Evolutionary conservation across 2,888 invertebrate species (phyloP), one percentile per base, ranked within the genome.

Genomic region (Trichopria drosophilae): DNA sequence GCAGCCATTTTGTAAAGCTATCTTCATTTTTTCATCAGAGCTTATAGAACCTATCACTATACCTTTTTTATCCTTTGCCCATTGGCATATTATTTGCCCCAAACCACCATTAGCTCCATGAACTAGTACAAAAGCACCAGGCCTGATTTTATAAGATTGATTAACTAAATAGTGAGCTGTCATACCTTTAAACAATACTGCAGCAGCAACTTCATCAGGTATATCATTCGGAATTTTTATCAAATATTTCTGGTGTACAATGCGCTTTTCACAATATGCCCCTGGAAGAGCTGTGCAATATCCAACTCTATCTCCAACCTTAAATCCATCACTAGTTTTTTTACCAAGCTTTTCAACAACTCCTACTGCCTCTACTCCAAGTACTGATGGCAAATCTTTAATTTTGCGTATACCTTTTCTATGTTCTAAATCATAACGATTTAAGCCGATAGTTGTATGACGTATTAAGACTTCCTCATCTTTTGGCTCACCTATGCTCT

Each of bases 1-100:
- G 37, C 46, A 46, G 46, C 46, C 46, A 37, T 32, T 37, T 46
- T 46, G 37, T 36, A 46, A 37, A 46, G 46, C 46, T 37, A 37
- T 37, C 46, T 46, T 36, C 37, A 37, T 46, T 46, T 46, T 46
- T 46, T 46, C 46, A 46, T 46, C 46, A 37, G 46, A 46, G 46
- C 46, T 37, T 37, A 46, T 39, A 46, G 46, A 37, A 36, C 46
- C 46, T 37, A 46, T 46, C 15, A 46, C 46, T 37, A 37, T 39
- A 37, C 37, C 46, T 46, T 37, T 37, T 37, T 46, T 46, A 37
- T 37, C 37, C 37, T 46, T 46, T 46, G 46, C 46, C 37, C 37
- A 37, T 46, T 46, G 46, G n/a, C 37, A 46, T 46, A 46, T 37
- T 36, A 37, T 46, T 46, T 46, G 46, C 9, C 46, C 46, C 29